Evolutionary conservation across 2,113 vertebrate species (phyloP), one percentile per base, ranked within the genome.

Genomic region (Colistium nudipinnis): DNA sequence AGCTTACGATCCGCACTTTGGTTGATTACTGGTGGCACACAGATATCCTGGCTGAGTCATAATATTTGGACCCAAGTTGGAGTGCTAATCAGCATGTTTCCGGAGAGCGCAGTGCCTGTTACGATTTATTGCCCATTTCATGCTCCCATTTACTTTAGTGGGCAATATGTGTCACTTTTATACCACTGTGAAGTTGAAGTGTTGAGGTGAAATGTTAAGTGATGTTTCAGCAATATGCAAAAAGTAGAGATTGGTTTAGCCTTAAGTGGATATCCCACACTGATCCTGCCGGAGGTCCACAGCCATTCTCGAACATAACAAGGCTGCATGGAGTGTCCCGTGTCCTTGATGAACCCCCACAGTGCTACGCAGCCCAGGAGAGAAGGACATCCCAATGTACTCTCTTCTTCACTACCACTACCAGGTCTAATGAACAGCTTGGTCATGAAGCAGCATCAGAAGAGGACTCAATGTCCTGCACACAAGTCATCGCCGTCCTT

Each of bases 91-190:
- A 81, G 83, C 57, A 62, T 79, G 79, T 86, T 88, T 87, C 85
- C 51, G 35, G 66, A 63, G 73, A 83, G 73, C 70, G 82, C 38
- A 38, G 77, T 82, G 74, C 84, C 87, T 88, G 64, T 74, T 71
- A 63, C 8, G 74, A 87, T 89, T 90, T 85, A 88, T 80, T 27
- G 78, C 57, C 81, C 84, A 84, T 81, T 87, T 77, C 81, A 72
- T 83, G 81, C 84, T 87, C 79, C 79, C 84, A 87, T 90, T 90
- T 87, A 66, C 81, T 86, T 86, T 82, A 89, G 88, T 85, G 73
- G 86, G 81, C 83, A 88, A 84, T 88, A 86, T 79, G 83, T 86
- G 84, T 90, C 85, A 88, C 82, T 88, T 89, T 91, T 88, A 89
- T 82, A 78, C 78, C 88, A 74, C 70, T 68, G 74, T 73, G 77